Conservation (phyloP, 2,113 vertebrate genomes). For the Cyanocitta stelleri region DNA sequence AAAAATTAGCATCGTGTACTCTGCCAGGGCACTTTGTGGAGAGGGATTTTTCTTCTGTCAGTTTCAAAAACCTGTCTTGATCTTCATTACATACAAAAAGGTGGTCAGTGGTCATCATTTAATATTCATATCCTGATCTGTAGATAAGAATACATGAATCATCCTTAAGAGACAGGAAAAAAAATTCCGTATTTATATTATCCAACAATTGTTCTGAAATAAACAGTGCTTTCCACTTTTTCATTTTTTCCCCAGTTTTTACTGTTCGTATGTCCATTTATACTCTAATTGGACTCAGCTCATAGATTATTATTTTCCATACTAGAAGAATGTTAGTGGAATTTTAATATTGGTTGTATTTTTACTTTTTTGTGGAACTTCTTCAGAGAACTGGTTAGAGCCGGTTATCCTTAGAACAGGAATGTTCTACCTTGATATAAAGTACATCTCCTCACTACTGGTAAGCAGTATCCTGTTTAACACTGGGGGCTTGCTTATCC, state of each 20-base stretch:
- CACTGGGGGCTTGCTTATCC: background rate
- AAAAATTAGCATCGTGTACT: background rate
- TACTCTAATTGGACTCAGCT: background rate
- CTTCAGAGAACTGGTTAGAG: background rate
- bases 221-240: background rate
- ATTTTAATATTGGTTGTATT: background rate
- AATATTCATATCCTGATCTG: background rate
- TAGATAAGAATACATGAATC: background rate
- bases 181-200: background rate
- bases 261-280: background rate
- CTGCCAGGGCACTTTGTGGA: background rate
- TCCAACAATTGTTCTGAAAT: background rate
- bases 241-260: background rate
- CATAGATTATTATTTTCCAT: background rate
- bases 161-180: background rate
- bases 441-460: background rate
- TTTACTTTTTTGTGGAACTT: background rate
- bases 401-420: background rate
- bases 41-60: background rate
- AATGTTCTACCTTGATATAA: background rate
- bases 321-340: background rate
- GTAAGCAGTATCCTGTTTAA: background rate
- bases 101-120: background rate
- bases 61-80: background rate
- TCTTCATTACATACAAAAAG: background rate